Base-by-base conservation (phyloP, 2,888 invertebrate species). In the Tetranychus truncatus region DNA sequence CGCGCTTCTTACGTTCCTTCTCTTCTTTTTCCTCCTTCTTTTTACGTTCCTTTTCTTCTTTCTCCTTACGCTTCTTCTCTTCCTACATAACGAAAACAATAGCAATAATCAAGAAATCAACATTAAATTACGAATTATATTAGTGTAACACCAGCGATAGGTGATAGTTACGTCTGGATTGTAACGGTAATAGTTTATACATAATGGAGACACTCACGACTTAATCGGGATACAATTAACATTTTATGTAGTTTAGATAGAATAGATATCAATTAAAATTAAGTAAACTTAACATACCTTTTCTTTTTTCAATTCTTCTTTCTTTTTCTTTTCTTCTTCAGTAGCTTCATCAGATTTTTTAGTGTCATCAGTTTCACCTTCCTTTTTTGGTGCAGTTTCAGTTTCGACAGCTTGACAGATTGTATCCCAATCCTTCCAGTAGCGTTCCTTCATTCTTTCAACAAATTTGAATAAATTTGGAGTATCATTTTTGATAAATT, bases 351-450 rank as follows among this genome's bases (percentile, higher is more conserved):
- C 85, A 18, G 79, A 77, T 44, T 80, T 80, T 73, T 24, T 78
- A 69, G 79, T 78, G 83, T 78, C 79, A 69, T 79, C 78, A 69
- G 80, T 80, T 77, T 81, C 80, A 24, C 78, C 78, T 65, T 87
- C 87, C 79, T 90, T 89, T 84, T 92, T 92, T 81, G 91, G 86
- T 82, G 91, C 91, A 76, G 92, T 89, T 84, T 91, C 91, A 81
- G 91, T 85, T 82, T 92, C 92, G 79, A 90, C 85, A 75, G 89
- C 88, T 81, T 88, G 87, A 85, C 91, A 91, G 80, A 93, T 90
- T 81, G 91, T 91, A 77, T 92, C 92, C 93, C 93, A 93, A 83
- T 93, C 93, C 76, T 89, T 87, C 87, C 90, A 93, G 82, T 91
- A 92, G 80, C 77, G 74, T 6, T 83, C 91, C 86, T 92, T 93